Conservation (phyloP, 2,113 vertebrate species). For the Ciconia boyciana region DNA sequence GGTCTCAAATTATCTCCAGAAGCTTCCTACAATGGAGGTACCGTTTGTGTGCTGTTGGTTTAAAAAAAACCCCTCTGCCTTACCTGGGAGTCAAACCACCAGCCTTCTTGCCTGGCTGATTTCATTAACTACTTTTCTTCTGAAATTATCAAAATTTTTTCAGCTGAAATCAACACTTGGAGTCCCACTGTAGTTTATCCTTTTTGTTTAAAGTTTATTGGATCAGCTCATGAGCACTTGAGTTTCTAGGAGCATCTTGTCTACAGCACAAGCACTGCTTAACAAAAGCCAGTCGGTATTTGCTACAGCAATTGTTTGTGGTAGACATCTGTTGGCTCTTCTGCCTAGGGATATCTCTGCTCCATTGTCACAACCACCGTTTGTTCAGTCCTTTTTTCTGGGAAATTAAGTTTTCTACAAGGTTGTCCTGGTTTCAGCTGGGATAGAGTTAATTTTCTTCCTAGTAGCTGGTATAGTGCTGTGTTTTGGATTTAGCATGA, state of each 20-base stretch:
- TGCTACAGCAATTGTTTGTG: not conserved
- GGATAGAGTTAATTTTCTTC: no score
- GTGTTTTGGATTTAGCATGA: no score
- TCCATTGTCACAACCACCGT: not conserved
- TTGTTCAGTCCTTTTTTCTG: not conserved
- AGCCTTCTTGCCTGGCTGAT: not conserved
- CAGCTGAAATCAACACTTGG: not conserved
- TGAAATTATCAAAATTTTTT: not conserved
- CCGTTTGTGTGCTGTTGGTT: not conserved
- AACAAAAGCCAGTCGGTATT: not conserved
- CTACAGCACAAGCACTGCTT: rapidly evolving
- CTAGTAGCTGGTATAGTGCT: no score
- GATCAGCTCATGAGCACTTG: not conserved
- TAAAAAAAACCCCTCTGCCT: not conserved
- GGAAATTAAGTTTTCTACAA: not conserved
- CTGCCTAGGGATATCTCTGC: not conserved
- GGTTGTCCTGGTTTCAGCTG: no score
- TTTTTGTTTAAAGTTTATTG: not conserved
- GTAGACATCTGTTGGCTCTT: not conserved
- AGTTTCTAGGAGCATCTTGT: not conserved
- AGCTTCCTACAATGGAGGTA: not conserved
- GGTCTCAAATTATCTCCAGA: not conserved
- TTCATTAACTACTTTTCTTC: not conserved
- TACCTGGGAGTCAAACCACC: not conserved
- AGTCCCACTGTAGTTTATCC: not conserved